Evolutionary conservation across 2,113 vertebrate species (phyloP), one percentile per base, ranked within the genome.

Genomic region (Festucalex cinctus): DNA sequence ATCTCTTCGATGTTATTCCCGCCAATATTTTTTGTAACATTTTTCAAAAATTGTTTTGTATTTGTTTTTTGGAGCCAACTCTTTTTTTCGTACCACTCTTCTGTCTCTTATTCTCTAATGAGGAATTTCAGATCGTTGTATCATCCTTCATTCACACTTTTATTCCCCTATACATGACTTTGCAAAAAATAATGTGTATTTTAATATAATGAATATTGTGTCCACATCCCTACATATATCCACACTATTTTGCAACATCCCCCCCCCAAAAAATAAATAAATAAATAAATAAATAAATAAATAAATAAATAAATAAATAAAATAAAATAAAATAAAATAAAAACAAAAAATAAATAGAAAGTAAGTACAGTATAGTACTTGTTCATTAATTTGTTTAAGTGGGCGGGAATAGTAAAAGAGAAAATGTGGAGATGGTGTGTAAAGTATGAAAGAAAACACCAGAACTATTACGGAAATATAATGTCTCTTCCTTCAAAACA

Each of bases 391-490:
- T 56, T 69, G 24, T 44, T 43, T 58, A 5, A 58, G 44, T 39
- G 58, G 69, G 69, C 51, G 66, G 70, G 54, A 22, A 35, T 6
- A 43, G 24, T 5, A 12, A 5, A 39, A 20, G 5, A 56, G 32
- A 20, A 35, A 73, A 57, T 43, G 26, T 73, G 75, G 57, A 59
- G 39, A 67, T 16, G 43, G n/a, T 61, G 54, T 16, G 26, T 44
- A 66, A 79, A 74, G 68, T 10, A 32, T 19, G 2, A 54, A 32
- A 71, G 35, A 39, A 16, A 71, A 60, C 3, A 0, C 1, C 0
- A n/a, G 3, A n/a, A 17, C 16, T 19, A 59, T 36, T n/a, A 10
- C 24, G 39, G 36, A 78, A 64, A 32, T 0, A 3, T 35, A 2
- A 0, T 0, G 22, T 0, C 0, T 26, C 0, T 16, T 14, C 41